Base-by-base conservation (phyloP, 2,888 invertebrate genomes). In the Tenthredo distinguenda region DNA sequence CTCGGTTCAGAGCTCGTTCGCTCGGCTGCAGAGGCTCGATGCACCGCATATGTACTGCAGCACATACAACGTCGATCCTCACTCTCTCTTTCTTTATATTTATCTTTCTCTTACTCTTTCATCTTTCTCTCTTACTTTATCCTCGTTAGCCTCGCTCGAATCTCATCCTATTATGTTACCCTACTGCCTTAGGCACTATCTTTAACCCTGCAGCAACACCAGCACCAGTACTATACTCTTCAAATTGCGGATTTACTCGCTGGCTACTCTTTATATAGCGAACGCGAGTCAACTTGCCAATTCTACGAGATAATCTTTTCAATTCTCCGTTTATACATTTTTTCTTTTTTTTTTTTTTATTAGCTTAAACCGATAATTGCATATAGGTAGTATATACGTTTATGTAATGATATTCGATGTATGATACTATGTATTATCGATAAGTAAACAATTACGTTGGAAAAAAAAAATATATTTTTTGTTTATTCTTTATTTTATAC, bases 121-220 rank as follows among this genome's bases (percentile, higher is more conserved):
- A 26, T 85, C 83, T 87, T 86, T 86, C 87, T 74, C 68, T 82
- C n/a, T 68, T 68, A 81, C 85, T 85, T 85, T 40, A 55, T 47
- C 50, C 82, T 55, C 58, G 58, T 84, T 77, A 55, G 34, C 40
- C 68, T 62, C 43, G n/a, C 81, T 76, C 55, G 47, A n/a, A 15
- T 77, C 62, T 65, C 87, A 88, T 88, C 89, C 88, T 90, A 90
- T 90, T 91, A 89, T 89, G 89, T 90, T 90, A 91, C 90, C 90
- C 90, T 88, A 91, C 89, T 90, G 88, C 89, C 89, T 89, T 87
- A 84, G 87, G 89, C 89, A 88, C 90, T 90, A 90, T 91, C 90
- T 90, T 89, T 90, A 91, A 90, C 90, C 89, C 89, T 88, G 81
- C 34, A 50, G 31, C 55, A 15, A 5, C 50, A 26, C 18, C n/a